These are phyloP conservation scores for Canis aureus DNA, from an alignment of 2,113 vertebrate genomes.

Conservation along the genomic window DNA sequence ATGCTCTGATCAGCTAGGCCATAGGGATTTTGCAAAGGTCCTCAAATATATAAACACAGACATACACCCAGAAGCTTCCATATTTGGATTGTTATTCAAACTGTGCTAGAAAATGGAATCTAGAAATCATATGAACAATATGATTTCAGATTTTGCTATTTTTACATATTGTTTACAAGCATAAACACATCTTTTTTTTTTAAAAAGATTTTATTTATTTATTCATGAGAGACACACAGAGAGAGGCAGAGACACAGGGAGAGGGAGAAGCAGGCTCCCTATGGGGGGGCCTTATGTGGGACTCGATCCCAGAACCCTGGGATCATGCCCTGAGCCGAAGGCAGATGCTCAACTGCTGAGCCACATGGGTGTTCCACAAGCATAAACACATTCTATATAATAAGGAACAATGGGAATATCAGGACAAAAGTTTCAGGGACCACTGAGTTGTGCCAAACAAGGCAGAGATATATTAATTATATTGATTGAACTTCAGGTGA, in stretches of 20 bases:
- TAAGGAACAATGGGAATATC: not conserved
- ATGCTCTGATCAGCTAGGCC: not conserved
- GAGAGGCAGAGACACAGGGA: no score
- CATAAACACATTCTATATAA: not conserved
- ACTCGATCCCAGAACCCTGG: no score
- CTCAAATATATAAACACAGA: not conserved
- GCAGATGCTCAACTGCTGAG: no score
- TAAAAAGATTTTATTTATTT: no score
- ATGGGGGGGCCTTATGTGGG: no score
- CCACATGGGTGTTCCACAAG: not conserved
- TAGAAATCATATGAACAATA: not conserved
- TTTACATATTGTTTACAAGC: not conserved
- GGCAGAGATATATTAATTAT: slow-evolving; percentile 71
- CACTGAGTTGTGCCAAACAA: not conserved
- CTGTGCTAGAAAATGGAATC: not conserved
- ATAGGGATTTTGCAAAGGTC: not conserved
- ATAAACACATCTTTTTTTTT: not conserved
- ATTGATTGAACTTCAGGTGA: slow-evolving; percentile 83
- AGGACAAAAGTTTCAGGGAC: not conserved
- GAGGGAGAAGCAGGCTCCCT: no score
- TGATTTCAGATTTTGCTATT: not conserved
- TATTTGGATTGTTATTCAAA: slow-evolving; percentile 18
- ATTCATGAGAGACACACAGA: no score
- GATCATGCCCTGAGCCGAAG: no score
- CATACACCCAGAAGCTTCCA: not conserved